Base-by-base conservation (phyloP, 2,888 invertebrate genomes). In the Calliphora vomitoria region DNA sequence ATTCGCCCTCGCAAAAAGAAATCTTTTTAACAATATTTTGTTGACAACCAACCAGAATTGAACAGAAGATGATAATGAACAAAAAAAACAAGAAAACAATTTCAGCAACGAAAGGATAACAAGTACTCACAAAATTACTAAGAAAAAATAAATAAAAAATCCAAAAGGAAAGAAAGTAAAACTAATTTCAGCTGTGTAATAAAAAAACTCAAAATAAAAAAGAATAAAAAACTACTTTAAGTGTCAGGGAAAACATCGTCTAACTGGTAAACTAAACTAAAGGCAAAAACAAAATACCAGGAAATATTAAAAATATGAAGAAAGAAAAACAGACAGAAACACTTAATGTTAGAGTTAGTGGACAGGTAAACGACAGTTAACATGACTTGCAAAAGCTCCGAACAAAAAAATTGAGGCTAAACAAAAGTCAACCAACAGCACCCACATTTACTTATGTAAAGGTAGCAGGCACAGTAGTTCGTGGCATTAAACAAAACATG, bases 1-100 rank as follows among this genome's bases (percentile, higher is more conserved):
- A 55, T 64, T 78, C 55, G 11, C 8, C 41, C 4, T 25, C 10
- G n/a, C 1, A 58, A 69, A 62, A 53, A 80, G 31, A 62, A 83
- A 78, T 64, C 55, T 53, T 64, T n/a, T 44, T 64, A 69, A 64
- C 83, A 84, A 72, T 58, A 72, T 78, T 72, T 75, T 84, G 41
- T 25, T 84, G 71, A 71, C 71, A 83, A 60, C 20, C 53, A 72
- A 18, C 31, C 47, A 75, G 13, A 41, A 11, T 10, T n/a, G n/a
- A 75, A 25, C 3, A 35, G 20, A 20, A 25, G 64, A 64, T 35
- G n/a, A 66, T 3, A 20, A 41, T 11, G 13, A 64, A 31, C 41
- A 18, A 50, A 60, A 71, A 47, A 74, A 53, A 75, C n/a, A 64
- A 64, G 20, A n/a, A 41, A 78, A 66, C 35, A 55, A 20, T 8